Base-by-base conservation (phyloP, 2,888 invertebrate genomes). In the Blastobasis adustella region DNA sequence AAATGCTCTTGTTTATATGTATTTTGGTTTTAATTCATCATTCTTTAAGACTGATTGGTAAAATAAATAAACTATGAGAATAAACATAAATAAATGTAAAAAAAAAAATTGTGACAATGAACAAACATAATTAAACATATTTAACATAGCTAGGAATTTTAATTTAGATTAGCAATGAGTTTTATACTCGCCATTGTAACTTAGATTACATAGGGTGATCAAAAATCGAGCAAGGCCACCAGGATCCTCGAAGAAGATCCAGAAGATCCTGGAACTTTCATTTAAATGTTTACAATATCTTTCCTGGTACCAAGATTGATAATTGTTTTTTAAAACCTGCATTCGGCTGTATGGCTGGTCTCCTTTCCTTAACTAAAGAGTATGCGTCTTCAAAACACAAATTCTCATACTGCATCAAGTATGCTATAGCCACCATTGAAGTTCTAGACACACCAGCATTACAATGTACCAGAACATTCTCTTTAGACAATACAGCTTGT, bases 361-460 rank as follows among this genome's bases (percentile, higher is more conserved):
- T 89, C 63, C 89, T 91, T 0, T 66, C 73, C 76, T 94, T 95
- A 0, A 96, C 92, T 66, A 90, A 75, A 46, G 86, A 71, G 59
- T 90, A 93, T 0, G 96, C 96, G 9, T 91, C 86, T 5, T 90
- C 78, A 74, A 90, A 96, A 37, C 67, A 62, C 79, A 92, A 89
- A 5, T 73, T 71, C 38, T 89, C 72, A 50, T 82, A 81, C 38
- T 89, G 81, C 89, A 98, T 97, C 50, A 98, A 82, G 79, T 94
- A 98, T 6, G 92, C 95, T 50, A 97, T 94, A 0, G 93, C 91
- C 36, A 97, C 87, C 54, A 93, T 90, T 0, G 96, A 90, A 4
- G 97, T 94, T 7, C 98, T 89, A 0, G 97, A 98, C 0, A 97
- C 93, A 0, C 98, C 98, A 0, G 97, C 97, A 78, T 97, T 98